phyloP scores from a whole-genome alignment of 2,113 vertebrate genomes.

The Halichoeres trimaculatus region DNA sequence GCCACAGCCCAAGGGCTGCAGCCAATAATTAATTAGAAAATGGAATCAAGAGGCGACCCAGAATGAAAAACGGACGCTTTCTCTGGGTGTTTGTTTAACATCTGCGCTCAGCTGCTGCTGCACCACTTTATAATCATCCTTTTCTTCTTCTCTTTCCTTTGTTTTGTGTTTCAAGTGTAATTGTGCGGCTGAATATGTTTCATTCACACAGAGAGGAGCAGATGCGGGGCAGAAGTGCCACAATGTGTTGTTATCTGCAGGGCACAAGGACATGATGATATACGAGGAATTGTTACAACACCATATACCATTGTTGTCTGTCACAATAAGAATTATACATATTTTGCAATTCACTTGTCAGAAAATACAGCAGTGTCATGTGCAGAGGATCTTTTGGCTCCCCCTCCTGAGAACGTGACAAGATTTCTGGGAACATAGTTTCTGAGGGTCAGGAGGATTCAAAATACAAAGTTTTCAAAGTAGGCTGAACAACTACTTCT shows the following conservation, averaged over 20 bases:
- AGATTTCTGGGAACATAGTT: slow-evolving; percentile 15
- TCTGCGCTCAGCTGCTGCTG: not conserved
- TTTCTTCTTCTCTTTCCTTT: not conserved
- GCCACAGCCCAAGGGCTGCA: slow-evolving; percentile 33
- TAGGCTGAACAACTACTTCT: not conserved
- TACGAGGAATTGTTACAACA: slow-evolving; percentile 6
- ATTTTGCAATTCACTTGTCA: slow-evolving; percentile 22
- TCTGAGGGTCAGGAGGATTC: slow-evolving; percentile 11
- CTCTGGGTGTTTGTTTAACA: slow-evolving; percentile 35
- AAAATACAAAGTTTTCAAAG: slow-evolving; percentile 16
- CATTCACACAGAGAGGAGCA: slow-evolving; percentile 16
- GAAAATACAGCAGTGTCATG: slow-evolving; percentile 23
- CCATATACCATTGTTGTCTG: slow-evolving; percentile 15
- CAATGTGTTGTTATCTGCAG: slow-evolving; percentile 18
- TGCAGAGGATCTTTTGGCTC: slow-evolving; percentile 5
- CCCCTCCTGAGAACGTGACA: slow-evolving; percentile 19
- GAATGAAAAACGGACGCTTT: slow-evolving; percentile 30
- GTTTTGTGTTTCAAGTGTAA: not conserved
- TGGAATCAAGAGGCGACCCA: slow-evolving; percentile 33
- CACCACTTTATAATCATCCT: slow-evolving; percentile 6
- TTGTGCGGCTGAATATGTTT: slow-evolving; percentile 31
- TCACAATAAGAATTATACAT: slow-evolving; percentile 43
- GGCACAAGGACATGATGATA: slow-evolving; percentile 3
- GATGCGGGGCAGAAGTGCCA: slow-evolving; percentile 19
- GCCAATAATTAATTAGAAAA: slow-evolving; percentile 62